These are phyloP conservation scores for Schizothorax lantsangensis DNA, from an alignment of 2,797 vertebrate species.

Conservation along the genomic window DNA sequence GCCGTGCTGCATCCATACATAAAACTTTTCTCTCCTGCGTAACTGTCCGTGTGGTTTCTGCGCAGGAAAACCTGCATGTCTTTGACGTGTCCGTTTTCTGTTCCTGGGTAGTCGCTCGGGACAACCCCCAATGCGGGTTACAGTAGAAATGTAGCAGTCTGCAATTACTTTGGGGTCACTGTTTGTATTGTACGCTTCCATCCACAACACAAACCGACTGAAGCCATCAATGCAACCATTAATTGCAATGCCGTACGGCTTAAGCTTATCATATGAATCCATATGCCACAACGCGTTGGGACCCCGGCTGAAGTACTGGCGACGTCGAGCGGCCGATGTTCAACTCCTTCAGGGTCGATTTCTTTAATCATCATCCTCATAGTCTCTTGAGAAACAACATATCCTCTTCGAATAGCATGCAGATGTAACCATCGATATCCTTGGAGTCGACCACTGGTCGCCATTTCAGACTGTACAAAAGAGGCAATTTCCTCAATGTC, in stretches of 20 bases:
- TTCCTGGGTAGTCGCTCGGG: no score
- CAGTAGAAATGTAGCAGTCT: no score
- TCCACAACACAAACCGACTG: neutral
- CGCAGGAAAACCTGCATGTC: no score
- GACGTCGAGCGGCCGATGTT: neutral
- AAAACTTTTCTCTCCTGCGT: no score
- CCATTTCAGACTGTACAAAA: neutral
- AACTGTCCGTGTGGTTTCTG: no score
- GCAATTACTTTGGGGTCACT: no score
- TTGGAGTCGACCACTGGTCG: neutral
- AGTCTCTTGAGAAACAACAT: neutral
- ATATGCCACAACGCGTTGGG: neutral
- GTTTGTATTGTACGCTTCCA: neutral
- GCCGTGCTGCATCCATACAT: no score
- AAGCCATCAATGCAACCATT: no score
- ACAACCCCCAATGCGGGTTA: no score
- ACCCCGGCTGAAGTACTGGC: neutral
- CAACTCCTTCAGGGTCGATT: neutral
- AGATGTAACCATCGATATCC: neutral
- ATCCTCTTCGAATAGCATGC: neutral
- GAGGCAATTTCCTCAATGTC: neutral
- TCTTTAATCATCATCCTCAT: conserved; percentile 1
- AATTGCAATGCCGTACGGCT: no score
- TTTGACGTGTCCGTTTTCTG: no score
- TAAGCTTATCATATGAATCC: neutral